Conservation (phyloP, 2,888 invertebrate species). For the Chaitophorus viminalis region DNA sequence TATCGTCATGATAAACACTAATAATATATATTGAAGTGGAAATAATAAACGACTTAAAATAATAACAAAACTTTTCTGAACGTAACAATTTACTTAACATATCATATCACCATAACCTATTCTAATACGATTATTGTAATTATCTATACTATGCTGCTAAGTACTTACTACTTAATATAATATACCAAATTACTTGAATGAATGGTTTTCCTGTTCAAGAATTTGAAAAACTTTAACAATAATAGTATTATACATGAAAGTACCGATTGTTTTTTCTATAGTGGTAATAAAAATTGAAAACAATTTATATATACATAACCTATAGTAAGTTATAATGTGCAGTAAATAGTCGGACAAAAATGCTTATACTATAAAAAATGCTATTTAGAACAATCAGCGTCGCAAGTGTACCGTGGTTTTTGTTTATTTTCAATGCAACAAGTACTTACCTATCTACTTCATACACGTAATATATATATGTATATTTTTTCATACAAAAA, state of each 20-base stretch:
- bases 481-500: neutral
- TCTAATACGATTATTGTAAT: no score
- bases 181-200: neutral
- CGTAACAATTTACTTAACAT: no score
- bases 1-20: no score
- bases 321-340: neutral
- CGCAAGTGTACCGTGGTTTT: neutral
- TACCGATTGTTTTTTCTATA: neutral
- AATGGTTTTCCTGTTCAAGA: neutral
- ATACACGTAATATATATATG: neutral
- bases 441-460: neutral
- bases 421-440: conserved; percentile 31
- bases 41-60: neutral
- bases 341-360: neutral
- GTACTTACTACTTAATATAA: no score
- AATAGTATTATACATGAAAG: neutral
- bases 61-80: neutral
- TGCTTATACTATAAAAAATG: neutral
- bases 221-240: conserved; percentile 1
- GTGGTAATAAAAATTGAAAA: conserved; percentile 15
- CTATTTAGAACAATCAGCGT: conserved; percentile 11
- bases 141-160: no score
- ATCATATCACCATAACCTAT: neutral
- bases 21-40: neutral
- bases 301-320: neutral